These are phyloP conservation scores for Drosophila nebulosa DNA, from an alignment of 1,140 invertebrate genomes.

Conservation along the genomic window DNA sequence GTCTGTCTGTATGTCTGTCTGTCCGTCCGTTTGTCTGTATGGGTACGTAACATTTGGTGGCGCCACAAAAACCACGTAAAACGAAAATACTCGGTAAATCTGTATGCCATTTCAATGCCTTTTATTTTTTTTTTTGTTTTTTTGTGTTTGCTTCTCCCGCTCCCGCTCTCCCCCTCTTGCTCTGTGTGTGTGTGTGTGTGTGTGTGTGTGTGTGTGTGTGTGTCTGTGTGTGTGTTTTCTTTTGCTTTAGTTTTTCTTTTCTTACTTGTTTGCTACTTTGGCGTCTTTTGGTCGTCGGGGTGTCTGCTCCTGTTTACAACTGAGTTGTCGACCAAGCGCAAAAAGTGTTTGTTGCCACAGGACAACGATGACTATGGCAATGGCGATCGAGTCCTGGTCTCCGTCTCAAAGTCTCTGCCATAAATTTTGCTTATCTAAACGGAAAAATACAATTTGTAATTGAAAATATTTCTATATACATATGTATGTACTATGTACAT, in stretches of 20 bases:
- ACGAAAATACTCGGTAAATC: conserved; percentile 71
- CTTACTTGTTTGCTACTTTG: neutral
- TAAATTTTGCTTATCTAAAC: conserved; percentile 77
- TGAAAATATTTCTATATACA: conserved; percentile 69
- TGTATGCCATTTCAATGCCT: conserved; percentile 52
- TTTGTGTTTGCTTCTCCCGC: neutral
- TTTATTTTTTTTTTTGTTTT: conserved; percentile 10
- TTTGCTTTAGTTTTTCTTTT: conserved; percentile 14
- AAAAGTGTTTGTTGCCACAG: conserved; percentile 74
- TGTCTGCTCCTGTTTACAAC: conserved; percentile 64
- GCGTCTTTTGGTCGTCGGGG: conserved; percentile 42
- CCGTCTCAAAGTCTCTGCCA: conserved; percentile 48
- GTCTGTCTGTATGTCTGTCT: too few species aligned
- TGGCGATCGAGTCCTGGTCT: conserved; percentile 2
- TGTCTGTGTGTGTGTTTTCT: neutral
- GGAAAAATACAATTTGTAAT: conserved; percentile 78
- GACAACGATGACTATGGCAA: conserved; percentile 30
- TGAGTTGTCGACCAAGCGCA: conserved; percentile 65
- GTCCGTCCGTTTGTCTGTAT: conserved; percentile 37
- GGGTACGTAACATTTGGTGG: conserved; percentile 75
- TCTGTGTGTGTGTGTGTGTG: neutral
- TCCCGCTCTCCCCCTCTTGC: neutral
- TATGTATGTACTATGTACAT: neutral
- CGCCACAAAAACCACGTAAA: conserved; percentile 69
- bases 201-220: too few species aligned